Conservation (phyloP, 2,888 invertebrate species). For the Drosophila borborema region DNA sequence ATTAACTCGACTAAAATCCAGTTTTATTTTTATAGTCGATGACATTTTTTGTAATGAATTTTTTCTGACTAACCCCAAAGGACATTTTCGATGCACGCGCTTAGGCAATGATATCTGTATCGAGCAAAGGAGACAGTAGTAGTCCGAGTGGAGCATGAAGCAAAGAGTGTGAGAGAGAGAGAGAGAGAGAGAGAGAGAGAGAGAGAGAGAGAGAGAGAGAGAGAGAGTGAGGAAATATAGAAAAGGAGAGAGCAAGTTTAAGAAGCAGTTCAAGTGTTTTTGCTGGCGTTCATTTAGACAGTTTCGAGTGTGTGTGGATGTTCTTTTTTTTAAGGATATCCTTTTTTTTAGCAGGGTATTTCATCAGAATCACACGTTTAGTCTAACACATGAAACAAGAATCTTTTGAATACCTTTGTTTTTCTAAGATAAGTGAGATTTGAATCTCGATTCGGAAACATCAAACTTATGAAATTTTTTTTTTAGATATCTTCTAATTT, state of each 20-base stretch:
- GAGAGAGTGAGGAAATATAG: not conserved
- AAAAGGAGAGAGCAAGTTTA: not conserved
- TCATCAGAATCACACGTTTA: not conserved
- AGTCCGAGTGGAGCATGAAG: too few relatives aligned
- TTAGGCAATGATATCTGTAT: constrained; percentile 35
- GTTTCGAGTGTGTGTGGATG: constrained; percentile 41
- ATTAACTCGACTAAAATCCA: constrained; percentile 51
- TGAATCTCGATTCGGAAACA: too few relatives aligned
- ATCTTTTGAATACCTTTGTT: not conserved
- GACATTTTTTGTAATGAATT: constrained; percentile 66
- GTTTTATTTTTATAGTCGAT: constrained; percentile 62
- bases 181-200: not conserved
- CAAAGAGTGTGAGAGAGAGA: not conserved
- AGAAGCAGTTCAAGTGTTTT: constrained; percentile 34
- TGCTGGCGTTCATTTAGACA: constrained; percentile 44
- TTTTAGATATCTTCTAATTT: too few relatives aligned
- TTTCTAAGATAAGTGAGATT: not conserved
- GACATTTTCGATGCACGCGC: constrained; percentile 31
- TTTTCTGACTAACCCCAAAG: constrained; percentile 36
- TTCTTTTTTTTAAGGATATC: constrained; percentile 20
- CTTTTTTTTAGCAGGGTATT: constrained; percentile 5
- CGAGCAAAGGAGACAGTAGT: too few relatives aligned
- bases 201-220: not conserved
- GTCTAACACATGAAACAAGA: not conserved
- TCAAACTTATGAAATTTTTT: too few relatives aligned